Evolutionary conservation across 2,113 vertebrate genomes (phyloP), one percentile per base, ranked within the genome.

Genomic region (Phaethornis superciliosus): DNA sequence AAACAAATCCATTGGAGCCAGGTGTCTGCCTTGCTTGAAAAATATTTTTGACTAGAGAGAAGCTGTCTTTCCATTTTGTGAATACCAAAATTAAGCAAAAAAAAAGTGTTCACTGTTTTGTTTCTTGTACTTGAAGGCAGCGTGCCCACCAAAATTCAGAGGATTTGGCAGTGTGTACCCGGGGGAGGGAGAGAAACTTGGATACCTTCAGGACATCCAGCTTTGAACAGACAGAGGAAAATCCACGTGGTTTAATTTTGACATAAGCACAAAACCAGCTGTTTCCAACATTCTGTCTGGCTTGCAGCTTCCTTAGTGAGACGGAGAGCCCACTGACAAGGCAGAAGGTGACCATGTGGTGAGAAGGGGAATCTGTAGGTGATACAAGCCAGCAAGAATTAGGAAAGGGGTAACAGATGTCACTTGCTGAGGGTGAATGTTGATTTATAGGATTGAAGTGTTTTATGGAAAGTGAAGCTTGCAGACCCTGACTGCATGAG

Each of bases 251-350:
- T 74, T 94, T 93, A 62, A 58, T 72, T 88, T 59, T 78, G 37
- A 46, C n/a, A 28, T 72, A 74, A 85, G 23, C 46, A 67, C 16
- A 74, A 83, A 74, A 22, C 8, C 37, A 77, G 54, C 68, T 91
- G 20, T 89, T 94, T 72, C 9, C 32, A 79, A 0, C 1, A 4
- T n/a, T 68, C 74, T 56, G 7, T 24, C 28, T 67, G 32, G 30
- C 10, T 4, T 9, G 13, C 1, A 1, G 17, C 51, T 15, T 58
- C 11, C 30, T 55, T 19, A 16, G 47, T 1, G 4, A 76, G 37
- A 42, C 75, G 56, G 14, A 55, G 49, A 90, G 23, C 27, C 23
- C 5, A 6, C 32, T 75, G 40, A 8, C 12, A 14, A 13, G n/a
- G 27, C 30, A 33, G 62, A 54, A 54, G 21, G 28, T 65, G 54